Conservation (phyloP, 2,888 invertebrate genomes). For the Himalopsyche japonica region DNA sequence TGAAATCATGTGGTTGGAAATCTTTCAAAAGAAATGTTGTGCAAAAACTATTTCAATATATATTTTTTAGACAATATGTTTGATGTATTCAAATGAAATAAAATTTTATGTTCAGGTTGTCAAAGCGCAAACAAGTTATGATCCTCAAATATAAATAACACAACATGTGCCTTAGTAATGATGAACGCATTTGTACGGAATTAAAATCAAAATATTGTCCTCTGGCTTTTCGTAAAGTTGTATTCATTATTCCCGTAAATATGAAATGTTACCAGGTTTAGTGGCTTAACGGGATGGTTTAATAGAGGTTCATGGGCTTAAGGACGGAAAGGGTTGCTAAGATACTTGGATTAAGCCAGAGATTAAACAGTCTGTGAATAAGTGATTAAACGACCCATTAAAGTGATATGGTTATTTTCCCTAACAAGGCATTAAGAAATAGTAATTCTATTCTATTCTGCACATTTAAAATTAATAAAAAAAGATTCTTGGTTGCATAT, state of each 20-base stretch:
- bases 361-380: constrained; percentile 31
- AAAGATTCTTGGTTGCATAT: too few relatives aligned
- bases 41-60: too few relatives aligned
- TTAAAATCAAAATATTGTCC: background rate
- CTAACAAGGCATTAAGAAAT: background rate
- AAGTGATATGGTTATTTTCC: constrained; percentile 9
- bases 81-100: too few relatives aligned
- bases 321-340: constrained; percentile 17
- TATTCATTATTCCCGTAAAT: constrained; percentile 12
- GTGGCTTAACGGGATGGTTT: constrained; percentile 15
- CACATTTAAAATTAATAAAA: too few relatives aligned
- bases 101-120: background rate
- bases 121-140: background rate
- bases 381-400: constrained; percentile 36
- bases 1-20: too few relatives aligned
- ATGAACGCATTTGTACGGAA: background rate
- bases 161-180: background rate
- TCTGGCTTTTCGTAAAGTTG: background rate
- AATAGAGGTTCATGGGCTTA: constrained; percentile 22
- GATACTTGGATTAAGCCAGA: constrained; percentile 25
- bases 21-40: too few relatives aligned
- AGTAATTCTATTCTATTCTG: too few relatives aligned
- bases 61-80: too few relatives aligned
- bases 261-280: constrained; percentile 16
- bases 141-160: background rate